Base-by-base conservation (phyloP, 2,113 vertebrate genomes). In the Siniperca knerii region DNA sequence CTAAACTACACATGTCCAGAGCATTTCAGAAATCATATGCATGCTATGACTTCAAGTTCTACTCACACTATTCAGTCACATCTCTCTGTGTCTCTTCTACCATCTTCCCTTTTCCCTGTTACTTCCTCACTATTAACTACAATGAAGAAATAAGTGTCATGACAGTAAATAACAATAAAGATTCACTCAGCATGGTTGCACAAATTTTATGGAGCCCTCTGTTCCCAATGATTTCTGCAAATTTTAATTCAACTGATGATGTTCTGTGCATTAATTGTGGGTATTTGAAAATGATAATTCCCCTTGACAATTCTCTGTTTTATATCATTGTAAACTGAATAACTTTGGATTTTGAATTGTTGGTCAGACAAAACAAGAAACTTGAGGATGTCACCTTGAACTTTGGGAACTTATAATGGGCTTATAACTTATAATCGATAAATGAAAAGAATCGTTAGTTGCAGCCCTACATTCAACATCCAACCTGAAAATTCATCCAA, bases 81-180 rank as follows among this genome's bases (percentile, higher is more conserved):
- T 40, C 12, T 77, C 9, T 68, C 29, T 50, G 35, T 29, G 25
- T 66, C 46, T 20, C 21, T 20, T 52, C 40, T 29, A 61, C 55
- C 52, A 55, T 52, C 66, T 72, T 81, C 54, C 64, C 44, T 65
- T 67, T 80, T 78, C 29, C 20, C 67, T 46, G 3, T 64, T 46
- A 52, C 71, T 83, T 74, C 55, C 58, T 73, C 33, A 37, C 9
- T 20, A 18, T 29, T 2, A 29, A 54, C 20, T 42, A 23, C 48
- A 66, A 42, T 66, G 2, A 74, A 77, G 21, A 72, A 48, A 11
- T 5, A 18, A 7, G 37, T 50, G 62, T 77, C 48, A 52, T 54
- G 68, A 48, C 18, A 75, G 25, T 57, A 5, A 70, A 50, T 7
- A 25, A 21, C 29, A 40, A 44, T 35, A 10, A 42, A 10, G 42